Conservation (phyloP, 2,113 vertebrate species). For the Australoheros scitulus region DNA sequence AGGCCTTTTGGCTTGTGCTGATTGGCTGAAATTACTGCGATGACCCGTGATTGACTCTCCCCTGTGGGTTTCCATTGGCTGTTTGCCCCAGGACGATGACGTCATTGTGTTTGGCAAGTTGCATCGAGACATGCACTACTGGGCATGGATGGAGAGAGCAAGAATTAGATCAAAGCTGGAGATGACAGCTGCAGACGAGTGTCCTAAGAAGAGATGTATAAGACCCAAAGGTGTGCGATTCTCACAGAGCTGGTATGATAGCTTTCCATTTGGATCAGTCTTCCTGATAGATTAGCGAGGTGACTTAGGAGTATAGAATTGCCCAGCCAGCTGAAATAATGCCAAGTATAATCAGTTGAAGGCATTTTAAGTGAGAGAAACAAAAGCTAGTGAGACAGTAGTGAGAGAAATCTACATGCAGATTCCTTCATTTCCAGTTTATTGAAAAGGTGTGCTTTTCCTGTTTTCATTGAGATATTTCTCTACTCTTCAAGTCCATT, state of each 20-base stretch:
- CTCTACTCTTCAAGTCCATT: neutral
- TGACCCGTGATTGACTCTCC: conserved; percentile 69
- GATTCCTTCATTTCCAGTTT: conserved; percentile 1
- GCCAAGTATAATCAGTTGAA: neutral
- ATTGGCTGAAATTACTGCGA: conserved; percentile 46
- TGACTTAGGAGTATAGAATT: neutral
- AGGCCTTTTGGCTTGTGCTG: conserved; percentile 29
- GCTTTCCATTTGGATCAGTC: neutral
- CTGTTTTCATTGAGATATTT: neutral
- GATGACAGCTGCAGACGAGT: neutral
- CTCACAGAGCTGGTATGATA: neutral
- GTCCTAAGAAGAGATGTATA: neutral
- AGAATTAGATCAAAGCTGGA: conserved; percentile 38
- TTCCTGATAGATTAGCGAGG: neutral
- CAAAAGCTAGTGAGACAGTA: neutral
- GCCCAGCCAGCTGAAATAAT: neutral
- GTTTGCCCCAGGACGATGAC: conserved; percentile 58
- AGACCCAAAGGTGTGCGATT: neutral
- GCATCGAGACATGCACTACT: conserved; percentile 35
- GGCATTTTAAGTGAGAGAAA: neutral
- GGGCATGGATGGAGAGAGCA: neutral
- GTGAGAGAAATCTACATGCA: neutral
- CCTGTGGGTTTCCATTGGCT: conserved; percentile 60
- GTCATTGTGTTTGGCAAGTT: conserved; percentile 54
- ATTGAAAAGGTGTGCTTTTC: neutral